These are phyloP conservation scores for Tupaia tana DNA, from an alignment of 2,113 vertebrate genomes.

Conservation along the genomic window DNA sequence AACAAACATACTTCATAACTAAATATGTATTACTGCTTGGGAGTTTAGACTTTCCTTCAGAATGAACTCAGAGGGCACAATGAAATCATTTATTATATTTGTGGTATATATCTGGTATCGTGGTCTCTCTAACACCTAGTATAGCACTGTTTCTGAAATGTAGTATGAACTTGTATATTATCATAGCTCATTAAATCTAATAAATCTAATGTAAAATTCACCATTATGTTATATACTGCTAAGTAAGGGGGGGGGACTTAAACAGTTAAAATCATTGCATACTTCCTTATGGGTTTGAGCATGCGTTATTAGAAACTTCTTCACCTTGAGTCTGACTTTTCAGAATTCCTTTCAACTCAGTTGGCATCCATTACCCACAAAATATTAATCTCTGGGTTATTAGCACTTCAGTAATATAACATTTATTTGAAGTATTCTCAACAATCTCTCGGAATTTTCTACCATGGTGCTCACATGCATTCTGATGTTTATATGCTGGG, in stretches of 20 bases:
- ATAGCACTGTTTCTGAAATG: neutral
- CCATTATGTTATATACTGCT: neutral
- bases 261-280: neutral
- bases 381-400: neutral
- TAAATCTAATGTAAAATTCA: neutral
- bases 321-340: neutral
- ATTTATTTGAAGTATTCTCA: neutral
- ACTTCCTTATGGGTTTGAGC: neutral
- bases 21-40: neutral
- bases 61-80: neutral
- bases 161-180: neutral
- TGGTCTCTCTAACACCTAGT: neutral
- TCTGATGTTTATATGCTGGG: neutral
- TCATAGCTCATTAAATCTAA: neutral
- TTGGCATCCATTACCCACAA: neutral
- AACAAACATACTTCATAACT: neutral
- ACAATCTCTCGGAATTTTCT: neutral
- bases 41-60: neutral
- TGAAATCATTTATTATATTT: neutral
- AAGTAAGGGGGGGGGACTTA: neutral
- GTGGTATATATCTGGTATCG: neutral
- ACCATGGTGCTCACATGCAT: neutral
- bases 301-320: neutral
- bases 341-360: neutral
- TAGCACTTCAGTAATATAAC: fast-evolving